A percentile compares a stretch with the other conserved stretches of the same genome.
phyloP scores from a whole-genome alignment of 2,113 vertebrate genomes.

The Leucosticte australis region DNA sequence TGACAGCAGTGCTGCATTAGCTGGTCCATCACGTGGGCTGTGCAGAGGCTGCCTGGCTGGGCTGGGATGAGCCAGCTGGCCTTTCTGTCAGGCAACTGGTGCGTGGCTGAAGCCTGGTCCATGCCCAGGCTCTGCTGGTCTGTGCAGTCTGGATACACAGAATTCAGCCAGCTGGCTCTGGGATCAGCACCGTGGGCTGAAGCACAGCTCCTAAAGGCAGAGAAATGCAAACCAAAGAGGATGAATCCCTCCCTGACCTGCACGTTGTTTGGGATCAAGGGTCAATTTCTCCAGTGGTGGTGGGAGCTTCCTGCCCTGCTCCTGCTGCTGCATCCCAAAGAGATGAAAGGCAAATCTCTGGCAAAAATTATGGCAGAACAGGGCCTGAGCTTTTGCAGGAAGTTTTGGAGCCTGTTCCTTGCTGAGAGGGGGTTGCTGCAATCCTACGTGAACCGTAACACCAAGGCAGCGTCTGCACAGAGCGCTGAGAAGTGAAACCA shows the following conservation, averaged over 20 bases:
- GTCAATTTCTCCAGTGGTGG: not conserved
- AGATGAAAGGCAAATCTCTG: constrained; percentile 21
- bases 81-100: not conserved
- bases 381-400: not conserved
- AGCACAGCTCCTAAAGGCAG: not conserved
- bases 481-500: not conserved
- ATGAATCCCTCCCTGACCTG: not conserved
- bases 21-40: not conserved
- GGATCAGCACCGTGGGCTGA: not conserved
- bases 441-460: not conserved
- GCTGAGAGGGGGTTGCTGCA: not conserved
- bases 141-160: not conserved
- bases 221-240: not conserved
- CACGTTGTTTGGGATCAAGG: not conserved
- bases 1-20: not conserved
- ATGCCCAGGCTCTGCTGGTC: not conserved
- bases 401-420: not conserved
- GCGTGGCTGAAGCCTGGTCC: not conserved
- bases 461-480: not conserved
- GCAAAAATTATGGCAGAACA: not conserved
- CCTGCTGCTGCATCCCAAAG: not conserved
- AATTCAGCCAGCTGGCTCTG: not conserved
- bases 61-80: not conserved
- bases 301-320: not conserved
- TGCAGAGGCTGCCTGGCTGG: not conserved